Base-by-base conservation (phyloP, 2,888 invertebrate species). In the Nomada flava region DNA sequence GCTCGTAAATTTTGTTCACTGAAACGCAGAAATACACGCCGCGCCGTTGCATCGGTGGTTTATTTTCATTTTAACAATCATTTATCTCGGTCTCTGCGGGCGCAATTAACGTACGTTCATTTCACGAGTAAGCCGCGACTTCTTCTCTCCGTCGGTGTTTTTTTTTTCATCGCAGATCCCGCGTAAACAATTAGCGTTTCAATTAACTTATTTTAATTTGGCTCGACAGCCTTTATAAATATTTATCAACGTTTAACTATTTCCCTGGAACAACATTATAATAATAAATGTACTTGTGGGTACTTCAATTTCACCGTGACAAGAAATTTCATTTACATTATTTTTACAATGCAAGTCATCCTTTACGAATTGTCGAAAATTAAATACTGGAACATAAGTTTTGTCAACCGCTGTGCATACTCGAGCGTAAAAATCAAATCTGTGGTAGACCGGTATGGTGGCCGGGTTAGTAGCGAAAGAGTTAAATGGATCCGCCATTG, bases 11-110 rank as follows among this genome's bases (percentile, higher is more conserved):
- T 44, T 60, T 62, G 63, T 75, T 82, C 74, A 69, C 72, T 53
- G 59, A 64, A 75, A 67, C 62, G 53, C 52, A 50, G 73, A 55
- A 62, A 72, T 29, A 44, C 50, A 26, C 36, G 44, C n/a, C 44
- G 52, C 4, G 18, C 60, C 26, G 55, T 9, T 36, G 36, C 7
- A 36, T 5, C 0, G 0, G 36, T 7, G 15, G 67, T 76, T 84
- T 73, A 83, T 50, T 50, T 36, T 36, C n/a, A 57, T 52, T 78
- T 84, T 75, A 70, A 81, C 80, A 79, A 82, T 74, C 80, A n/a
- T 83, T 76, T 63, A 74, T 42, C 67, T 67, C 53, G 67, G 62
- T 36, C 29, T 53, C 36, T 1, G 52, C 67, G 52, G 44, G 42
- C 29, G 42, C 68, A 75, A 82, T 72, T 63, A 78, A 57, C 63